Evolutionary conservation across 2,888 invertebrate species (phyloP).

Genomic region (Sarcophaga caerulescens): DNA sequence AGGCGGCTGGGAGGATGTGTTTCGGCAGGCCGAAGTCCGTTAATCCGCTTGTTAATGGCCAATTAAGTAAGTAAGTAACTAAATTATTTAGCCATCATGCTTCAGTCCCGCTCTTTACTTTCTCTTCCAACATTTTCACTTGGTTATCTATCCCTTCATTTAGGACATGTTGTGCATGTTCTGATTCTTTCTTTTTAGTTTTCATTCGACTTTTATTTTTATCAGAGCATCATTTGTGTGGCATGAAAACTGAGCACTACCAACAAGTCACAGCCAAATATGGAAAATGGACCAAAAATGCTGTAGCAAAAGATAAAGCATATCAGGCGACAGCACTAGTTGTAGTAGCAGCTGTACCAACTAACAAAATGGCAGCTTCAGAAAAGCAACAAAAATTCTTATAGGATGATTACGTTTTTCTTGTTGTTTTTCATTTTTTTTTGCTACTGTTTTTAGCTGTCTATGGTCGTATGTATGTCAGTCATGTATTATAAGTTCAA

Average conservation of each 20-base stretch:
- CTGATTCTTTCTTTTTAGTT: not conserved
- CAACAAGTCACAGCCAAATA: not conserved
- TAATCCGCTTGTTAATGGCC: too few species aligned
- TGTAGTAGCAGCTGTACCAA: not conserved
- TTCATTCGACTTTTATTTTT: not conserved
- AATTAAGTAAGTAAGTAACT: too few species aligned
- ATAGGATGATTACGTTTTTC: not conserved
- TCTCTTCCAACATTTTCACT: too few species aligned
- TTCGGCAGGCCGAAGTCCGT: too few species aligned
- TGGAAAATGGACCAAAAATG: not conserved
- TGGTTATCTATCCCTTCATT: too few species aligned
- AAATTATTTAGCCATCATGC: too few species aligned
- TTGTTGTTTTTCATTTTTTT: not conserved
- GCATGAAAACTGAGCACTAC: not conserved
- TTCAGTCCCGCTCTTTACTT: too few species aligned
- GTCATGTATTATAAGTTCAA: constrained; percentile 55
- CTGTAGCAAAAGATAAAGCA: not conserved
- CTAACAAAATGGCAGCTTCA: not conserved
- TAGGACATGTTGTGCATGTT: too few species aligned
- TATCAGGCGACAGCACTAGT: not conserved
- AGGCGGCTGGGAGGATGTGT: too few species aligned
- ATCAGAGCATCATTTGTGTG: not conserved
- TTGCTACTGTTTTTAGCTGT: not conserved
- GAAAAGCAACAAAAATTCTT: not conserved
- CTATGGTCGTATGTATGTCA: constrained; percentile 41